phyloP scores from a whole-genome alignment of 2,113 vertebrate species.

The Sisor rabdophorus region DNA sequence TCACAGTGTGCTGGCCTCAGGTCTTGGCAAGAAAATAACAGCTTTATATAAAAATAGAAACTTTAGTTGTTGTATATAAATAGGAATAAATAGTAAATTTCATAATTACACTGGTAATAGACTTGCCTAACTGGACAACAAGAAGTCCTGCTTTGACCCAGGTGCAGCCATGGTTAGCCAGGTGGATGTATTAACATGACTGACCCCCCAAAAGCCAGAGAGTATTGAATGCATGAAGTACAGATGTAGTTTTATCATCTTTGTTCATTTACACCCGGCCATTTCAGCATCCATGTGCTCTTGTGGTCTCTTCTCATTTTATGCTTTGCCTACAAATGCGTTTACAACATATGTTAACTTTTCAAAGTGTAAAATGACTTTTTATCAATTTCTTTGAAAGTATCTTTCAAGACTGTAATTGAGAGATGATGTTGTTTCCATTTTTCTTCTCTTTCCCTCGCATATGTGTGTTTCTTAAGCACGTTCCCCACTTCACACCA shows the following conservation, averaged over 20 bases:
- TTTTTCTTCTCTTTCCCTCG: slow-evolving; percentile 21
- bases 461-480: slow-evolving; percentile 67
- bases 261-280: slow-evolving; percentile 44
- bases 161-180: slow-evolving; percentile 64
- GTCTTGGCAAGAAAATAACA: slow-evolving; percentile 31
- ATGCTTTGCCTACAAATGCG: slow-evolving; percentile 29
- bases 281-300: slow-evolving; percentile 25
- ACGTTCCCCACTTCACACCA: slow-evolving; percentile 69
- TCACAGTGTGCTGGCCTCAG: slow-evolving; percentile 40
- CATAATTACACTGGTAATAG: neutral
- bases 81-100: neutral
- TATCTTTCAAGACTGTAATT: slow-evolving; percentile 43
- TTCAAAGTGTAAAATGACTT: slow-evolving; percentile 37
- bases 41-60: neutral
- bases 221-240: slow-evolving; percentile 48
- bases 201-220: slow-evolving; percentile 57
- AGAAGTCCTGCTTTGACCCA: slow-evolving; percentile 54
- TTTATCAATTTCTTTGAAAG: slow-evolving; percentile 27
- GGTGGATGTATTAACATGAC: slow-evolving; percentile 52
- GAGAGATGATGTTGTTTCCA: slow-evolving; percentile 41
- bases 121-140: slow-evolving; percentile 53
- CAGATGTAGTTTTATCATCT: slow-evolving; percentile 46
- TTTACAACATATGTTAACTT: slow-evolving; percentile 39
- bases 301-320: slow-evolving; percentile 19
- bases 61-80: slow-evolving; percentile 13